Evolutionary conservation across 1,140 invertebrate species (phyloP).

Genomic region (Hycleus cichorii): DNA sequence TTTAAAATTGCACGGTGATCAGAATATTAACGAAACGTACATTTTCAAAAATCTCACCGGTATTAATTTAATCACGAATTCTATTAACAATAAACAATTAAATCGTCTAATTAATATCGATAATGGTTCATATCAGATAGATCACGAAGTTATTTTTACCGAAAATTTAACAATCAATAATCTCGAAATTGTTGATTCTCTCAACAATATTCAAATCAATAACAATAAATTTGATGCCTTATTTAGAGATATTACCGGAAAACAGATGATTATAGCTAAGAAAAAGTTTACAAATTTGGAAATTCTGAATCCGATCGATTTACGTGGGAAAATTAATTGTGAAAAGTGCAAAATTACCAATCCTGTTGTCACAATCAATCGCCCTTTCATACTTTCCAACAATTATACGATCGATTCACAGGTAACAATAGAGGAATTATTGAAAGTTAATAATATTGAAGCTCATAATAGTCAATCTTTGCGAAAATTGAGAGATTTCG

Average conservation of each 20-base stretch:
- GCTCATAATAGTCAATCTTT: slow-evolving; percentile 9
- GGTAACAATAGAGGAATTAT: slow-evolving; percentile 33
- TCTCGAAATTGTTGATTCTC: slow-evolving; percentile 34
- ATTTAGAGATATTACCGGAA: slow-evolving; percentile 9
- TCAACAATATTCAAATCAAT: slow-evolving; percentile 41
- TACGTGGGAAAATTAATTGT: slow-evolving; percentile 36
- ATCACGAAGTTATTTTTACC: slow-evolving; percentile 41
- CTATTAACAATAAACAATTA: slow-evolving; percentile 20
- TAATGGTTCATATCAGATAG: slow-evolving; percentile 34
- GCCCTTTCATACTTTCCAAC: slow-evolving; percentile 35
- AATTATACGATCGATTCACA: slow-evolving; percentile 41
- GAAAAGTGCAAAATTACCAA: slow-evolving; percentile 38
- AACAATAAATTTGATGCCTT: slow-evolving; percentile 41
- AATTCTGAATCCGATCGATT: slow-evolving; percentile 32
- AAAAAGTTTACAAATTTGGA: not conserved
- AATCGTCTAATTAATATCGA: slow-evolving; percentile 31
- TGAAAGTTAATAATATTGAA: slow-evolving; percentile 35
- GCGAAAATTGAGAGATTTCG: slow-evolving; percentile 15
- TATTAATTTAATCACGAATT: slow-evolving; percentile 2
- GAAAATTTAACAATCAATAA: slow-evolving; percentile 31
- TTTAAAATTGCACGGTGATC: slow-evolving; percentile 29
- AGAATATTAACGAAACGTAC: slow-evolving; percentile 25
- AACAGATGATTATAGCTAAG: not conserved
- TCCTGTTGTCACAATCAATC: slow-evolving; percentile 38
- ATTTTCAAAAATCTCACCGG: slow-evolving; percentile 19